Evolutionary conservation across 2,797 vertebrate genomes (phyloP).

Genomic region (Sebastes hubbsi): DNA sequence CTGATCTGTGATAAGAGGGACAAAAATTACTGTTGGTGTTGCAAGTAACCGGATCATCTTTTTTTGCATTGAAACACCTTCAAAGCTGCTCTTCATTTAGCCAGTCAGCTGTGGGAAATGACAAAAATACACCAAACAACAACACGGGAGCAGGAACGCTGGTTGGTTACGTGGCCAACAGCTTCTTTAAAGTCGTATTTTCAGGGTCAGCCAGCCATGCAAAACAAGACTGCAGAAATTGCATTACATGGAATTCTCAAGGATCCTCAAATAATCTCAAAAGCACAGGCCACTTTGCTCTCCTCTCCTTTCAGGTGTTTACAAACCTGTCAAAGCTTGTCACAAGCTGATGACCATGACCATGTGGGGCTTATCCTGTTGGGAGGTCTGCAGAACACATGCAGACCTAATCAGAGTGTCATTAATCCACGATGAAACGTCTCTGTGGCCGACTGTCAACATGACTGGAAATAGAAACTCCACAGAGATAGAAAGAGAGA

Average conservation of each 20-base stretch:
- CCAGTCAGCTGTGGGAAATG: neutral
- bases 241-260: neutral
- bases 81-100: neutral
- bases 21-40: neutral
- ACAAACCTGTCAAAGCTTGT: conserved; percentile 52
- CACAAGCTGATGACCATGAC: conserved; percentile 53
- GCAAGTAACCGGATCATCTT: conserved; percentile 7
- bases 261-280: conserved; percentile 26
- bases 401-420: conserved; percentile 48
- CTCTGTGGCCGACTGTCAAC: conserved; percentile 54
- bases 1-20: conserved; percentile 14
- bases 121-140: neutral
- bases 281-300: neutral
- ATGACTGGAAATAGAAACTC: conserved; percentile 57
- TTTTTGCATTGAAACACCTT: neutral
- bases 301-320: conserved; percentile 47
- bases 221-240: neutral
- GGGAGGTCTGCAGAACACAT: conserved; percentile 43
- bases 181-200: neutral
- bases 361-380: conserved; percentile 30
- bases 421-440: conserved; percentile 49
- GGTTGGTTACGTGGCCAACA: neutral
- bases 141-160: neutral
- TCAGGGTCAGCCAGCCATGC: neutral
- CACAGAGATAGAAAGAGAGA: conserved; percentile 9